Base-by-base conservation (phyloP, 2,888 invertebrate species). In the Rambutsinella grinnellia region DNA sequence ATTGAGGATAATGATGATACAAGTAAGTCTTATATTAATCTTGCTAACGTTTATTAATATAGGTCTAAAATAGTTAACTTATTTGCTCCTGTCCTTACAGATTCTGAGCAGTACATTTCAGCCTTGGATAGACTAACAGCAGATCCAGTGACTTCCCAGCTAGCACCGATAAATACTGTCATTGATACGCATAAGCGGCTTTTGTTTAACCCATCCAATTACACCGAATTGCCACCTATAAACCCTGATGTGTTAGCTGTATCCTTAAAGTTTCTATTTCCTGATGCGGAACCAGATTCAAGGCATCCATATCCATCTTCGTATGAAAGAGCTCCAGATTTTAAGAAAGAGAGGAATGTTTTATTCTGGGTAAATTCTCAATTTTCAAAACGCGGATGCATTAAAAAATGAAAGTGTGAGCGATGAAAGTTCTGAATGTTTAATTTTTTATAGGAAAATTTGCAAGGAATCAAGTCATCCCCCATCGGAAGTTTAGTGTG, bases 211-310 rank as follows among this genome's bases (percentile, higher is more conserved):
- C 83, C 79, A 60, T 81, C 84, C 56, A 80, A 83, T 65, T 80
- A 84, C 76, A 49, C 78, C 75, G 79, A 84, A n/a, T 91, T 92
- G 71, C 93, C 94, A 0, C 95, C 95, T 0, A 91, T 97, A 84
- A 88, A 92, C 15, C 92, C 92, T 84, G 92, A 92, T 28, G 88
- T 93, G 79, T 87, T 97, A 46, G 91, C 92, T 86, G 90, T 93
- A 51, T 90, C 96, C 82, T 86, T 97, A 61, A 92, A 93, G 85
- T 96, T 92, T 86, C 87, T 96, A 24, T 96, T 96, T 86, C 96
- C 96, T 65, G 96, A 96, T 89, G 94, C 95, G 69, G 92, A 93
- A 81, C 90, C 91, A 70, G 89, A 90, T 53, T 65, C 78, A 85
- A 86, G 85, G 84, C 85, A 85, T 72, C 85, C 86, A 5, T 88